Base-by-base conservation (phyloP, 1,140 invertebrate genomes). In the Asobara japonica region DNA sequence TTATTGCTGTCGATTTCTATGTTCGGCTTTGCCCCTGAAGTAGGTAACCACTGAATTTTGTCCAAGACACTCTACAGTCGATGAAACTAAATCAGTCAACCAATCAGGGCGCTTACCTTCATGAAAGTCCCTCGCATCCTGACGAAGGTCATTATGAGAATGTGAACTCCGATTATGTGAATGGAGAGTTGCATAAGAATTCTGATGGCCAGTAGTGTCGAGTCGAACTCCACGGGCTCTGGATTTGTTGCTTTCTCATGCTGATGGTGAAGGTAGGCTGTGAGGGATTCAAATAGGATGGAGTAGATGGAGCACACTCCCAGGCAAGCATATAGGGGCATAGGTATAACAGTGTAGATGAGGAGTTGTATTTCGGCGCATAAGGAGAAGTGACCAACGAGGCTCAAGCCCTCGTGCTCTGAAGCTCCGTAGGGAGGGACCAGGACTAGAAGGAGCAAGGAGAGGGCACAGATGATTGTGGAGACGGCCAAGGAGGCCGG, bases 61-160 rank as follows among this genome's bases (percentile, higher is more conserved):
- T n/a, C n/a, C n/a, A n/a, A n/a, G n/a, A n/a, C n/a, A n/a, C n/a
- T n/a, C n/a, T n/a, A n/a, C n/a, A n/a, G n/a, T n/a, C n/a, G n/a
- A n/a, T n/a, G n/a, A n/a, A n/a, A n/a, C n/a, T n/a, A n/a, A n/a
- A n/a, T n/a, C n/a, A n/a, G n/a, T n/a, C n/a, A n/a, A n/a, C n/a
- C n/a, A n/a, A n/a, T n/a, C n/a, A n/a, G n/a, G n/a, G n/a, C n/a
- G n/a, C n/a, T n/a, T n/a, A n/a, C n/a, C 89, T 98, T 98, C 92
- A 98, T 96, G 87, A 98, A 98, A 5, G 96, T 98, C 67, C 96
- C 97, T 18, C 96, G 90, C 92, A 96, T 96, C 72, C 96, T 90
- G 1, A 96, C 95, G 82, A 94, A 92, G 29, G 94, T 96, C 94
- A 98, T 97, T 75, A 98, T 91, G 75, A 96, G 92, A 79, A 98